phyloP scores from a whole-genome alignment of 2,113 vertebrate species.

The Hypomesus transpacificus region DNA sequence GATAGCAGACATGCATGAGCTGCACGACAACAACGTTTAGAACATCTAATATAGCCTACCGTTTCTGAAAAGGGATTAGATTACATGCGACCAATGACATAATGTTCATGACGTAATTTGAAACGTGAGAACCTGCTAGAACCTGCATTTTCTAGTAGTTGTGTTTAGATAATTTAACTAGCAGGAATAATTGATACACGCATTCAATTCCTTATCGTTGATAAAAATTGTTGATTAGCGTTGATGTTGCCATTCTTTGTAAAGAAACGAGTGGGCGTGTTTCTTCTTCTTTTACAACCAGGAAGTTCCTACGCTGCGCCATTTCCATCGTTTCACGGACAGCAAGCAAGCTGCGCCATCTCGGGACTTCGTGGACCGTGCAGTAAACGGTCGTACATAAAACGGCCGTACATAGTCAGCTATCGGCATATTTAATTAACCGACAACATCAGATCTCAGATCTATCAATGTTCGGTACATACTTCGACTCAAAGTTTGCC shows the following conservation, averaged over 20 bases:
- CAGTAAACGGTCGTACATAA: not conserved
- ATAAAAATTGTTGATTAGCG: not conserved
- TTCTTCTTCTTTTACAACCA: not conserved
- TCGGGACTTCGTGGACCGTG: not conserved
- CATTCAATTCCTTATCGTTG: too few relatives aligned
- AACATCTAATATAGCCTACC: too few relatives aligned
- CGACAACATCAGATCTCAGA: too few relatives aligned
- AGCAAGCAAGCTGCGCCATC: constrained; percentile 1
- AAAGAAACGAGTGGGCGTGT: constrained; percentile 1
- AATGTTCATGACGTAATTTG: constrained; percentile 5
- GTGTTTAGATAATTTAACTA: too few relatives aligned
- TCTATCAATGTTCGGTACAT: not conserved
- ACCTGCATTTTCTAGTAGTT: not conserved
- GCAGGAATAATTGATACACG: too few relatives aligned
- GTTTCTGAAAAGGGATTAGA: not conserved
- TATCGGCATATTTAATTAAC: too few relatives aligned
- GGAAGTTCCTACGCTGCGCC: constrained; percentile 5
- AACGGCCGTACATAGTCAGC: not conserved
- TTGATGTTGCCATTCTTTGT: constrained; percentile 1
- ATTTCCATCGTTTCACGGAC: not conserved
- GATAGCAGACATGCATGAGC: too few relatives aligned
- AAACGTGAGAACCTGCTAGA: not conserved
- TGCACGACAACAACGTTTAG: too few relatives aligned
- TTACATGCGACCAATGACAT: not conserved
- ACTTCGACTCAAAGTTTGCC: constrained; percentile 2